Evolutionary conservation across 2,797 vertebrate genomes (phyloP).

Genomic region (Cuniculus paca): DNA sequence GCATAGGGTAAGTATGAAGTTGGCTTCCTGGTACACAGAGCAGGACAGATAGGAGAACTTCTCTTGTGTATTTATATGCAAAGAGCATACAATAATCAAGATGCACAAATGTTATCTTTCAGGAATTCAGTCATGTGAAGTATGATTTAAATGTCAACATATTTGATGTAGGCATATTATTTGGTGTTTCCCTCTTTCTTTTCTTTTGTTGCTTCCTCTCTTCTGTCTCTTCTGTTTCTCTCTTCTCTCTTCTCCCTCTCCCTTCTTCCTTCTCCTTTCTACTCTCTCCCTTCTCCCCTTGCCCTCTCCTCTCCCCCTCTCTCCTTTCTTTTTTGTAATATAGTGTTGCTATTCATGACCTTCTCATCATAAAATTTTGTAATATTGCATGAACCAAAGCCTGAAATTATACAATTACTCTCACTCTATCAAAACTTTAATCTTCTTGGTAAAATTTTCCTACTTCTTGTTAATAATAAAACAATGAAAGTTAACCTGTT

Average conservation of each 20-base stretch:
- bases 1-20: not conserved
- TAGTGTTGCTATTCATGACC: not conserved
- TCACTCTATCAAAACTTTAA: not conserved
- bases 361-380: not conserved
- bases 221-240: rapidly evolving
- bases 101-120: not conserved
- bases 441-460: not conserved
- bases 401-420: not conserved
- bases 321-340: not conserved
- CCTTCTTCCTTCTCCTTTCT: too few relatives aligned
- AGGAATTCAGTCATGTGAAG: not conserved
- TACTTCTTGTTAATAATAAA: slow-evolving; percentile 2
- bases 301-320: too few relatives aligned
- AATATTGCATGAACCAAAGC: not conserved
- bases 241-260: not conserved
- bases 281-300: not conserved
- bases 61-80: not conserved
- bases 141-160: not conserved
- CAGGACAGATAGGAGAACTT: not conserved
- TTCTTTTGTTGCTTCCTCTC: not conserved
- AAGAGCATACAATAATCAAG: not conserved
- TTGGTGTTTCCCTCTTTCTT: not conserved
- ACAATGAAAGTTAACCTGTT: not conserved
- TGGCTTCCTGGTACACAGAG: not conserved
- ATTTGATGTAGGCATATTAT: not conserved